Base-by-base conservation (phyloP, 2,113 vertebrate genomes). In the Thryonomys swinderianus region DNA sequence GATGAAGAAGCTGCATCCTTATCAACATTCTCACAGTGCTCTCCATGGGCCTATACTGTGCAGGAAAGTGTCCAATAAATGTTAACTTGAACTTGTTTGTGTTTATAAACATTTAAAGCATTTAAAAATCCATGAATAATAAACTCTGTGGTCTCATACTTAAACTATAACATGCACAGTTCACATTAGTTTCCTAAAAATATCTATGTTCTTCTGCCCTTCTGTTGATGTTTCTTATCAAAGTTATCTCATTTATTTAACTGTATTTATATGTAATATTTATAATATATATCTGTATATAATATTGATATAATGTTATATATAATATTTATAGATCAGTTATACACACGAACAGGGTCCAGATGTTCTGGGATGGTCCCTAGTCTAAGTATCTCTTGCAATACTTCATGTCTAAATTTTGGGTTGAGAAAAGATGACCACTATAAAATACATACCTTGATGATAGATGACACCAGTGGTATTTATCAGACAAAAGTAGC, bases 171-270 rank as follows among this genome's bases (percentile, higher is more conserved):
- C 7, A 79, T 14, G 61, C 40, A 66, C 1, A 83, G 21, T 85
- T 86, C 4, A 40, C 67, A n/a, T 48, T 40, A 16, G 11, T 61
- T 45, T 89, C 42, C 67, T 93, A 84, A 93, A 92, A 67, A 66
- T 73, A 7, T 37, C 0, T 53, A 20, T 42, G 37, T 74, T 90
- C 27, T 82, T 66, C 27, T 87, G 55, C 32, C 23, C 13, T 93
- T 87, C 78, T 40, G 8, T 84, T 88, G 48, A 87, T 45, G 57
- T 87, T 90, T 95, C 61, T 81, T 69, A 64, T 57, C 48, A 42
- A 23, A 37, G 20, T 84, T 48, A 88, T 25, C 23, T 85, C 76
- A 23, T 59, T 85, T 84, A 73, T 82, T 91, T 85, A 94, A 93
- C n/a, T 45, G 3, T 80, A 64, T 42, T 64, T 74, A 17, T n/a